Conservation (phyloP, 2,113 vertebrate genomes). For the Lepisosteus oculatus region DNA sequence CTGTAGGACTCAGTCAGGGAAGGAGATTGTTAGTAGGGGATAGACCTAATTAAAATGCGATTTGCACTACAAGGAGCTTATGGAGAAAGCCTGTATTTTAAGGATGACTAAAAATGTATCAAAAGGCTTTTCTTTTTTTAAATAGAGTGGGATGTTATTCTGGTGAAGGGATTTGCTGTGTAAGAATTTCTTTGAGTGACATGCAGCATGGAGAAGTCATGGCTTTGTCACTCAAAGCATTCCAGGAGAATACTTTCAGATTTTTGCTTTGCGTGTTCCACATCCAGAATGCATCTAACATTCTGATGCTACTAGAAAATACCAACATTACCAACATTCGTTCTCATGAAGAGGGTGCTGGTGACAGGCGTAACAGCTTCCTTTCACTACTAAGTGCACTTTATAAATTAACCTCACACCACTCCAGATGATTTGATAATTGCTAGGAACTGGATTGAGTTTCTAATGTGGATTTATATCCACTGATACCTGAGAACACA, state of each 20-base stretch:
- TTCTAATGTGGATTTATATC: too few relatives aligned
- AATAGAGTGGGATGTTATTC: constrained; percentile 48
- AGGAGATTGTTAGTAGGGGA: constrained; percentile 48
- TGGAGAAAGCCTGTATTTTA: constrained; percentile 47
- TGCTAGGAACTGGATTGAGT: not conserved
- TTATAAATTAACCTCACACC: not conserved
- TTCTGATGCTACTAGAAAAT: too few relatives aligned
- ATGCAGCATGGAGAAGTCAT: constrained; percentile 49
- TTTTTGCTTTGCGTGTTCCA: too few relatives aligned
- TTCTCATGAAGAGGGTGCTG: too few relatives aligned
- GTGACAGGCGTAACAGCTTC: too few relatives aligned
- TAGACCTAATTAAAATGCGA: constrained; percentile 70
- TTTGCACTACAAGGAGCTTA: constrained; percentile 59
- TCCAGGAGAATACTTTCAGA: constrained; percentile 48
- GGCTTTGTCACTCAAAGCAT: constrained; percentile 50
- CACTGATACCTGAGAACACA: too few relatives aligned
- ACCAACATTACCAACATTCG: too few relatives aligned
- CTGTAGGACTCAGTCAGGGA: constrained; percentile 37
- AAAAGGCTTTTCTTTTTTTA: constrained; percentile 32
- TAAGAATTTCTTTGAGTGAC: constrained; percentile 55
- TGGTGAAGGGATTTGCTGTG: constrained; percentile 48
- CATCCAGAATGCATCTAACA: too few relatives aligned
- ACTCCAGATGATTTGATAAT: not conserved
- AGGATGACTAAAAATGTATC: constrained; percentile 53
- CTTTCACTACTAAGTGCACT: not conserved